These are phyloP conservation scores for Potamarius usumacintae DNA, from an alignment of 2,113 vertebrate species.

Conservation along the genomic window DNA sequence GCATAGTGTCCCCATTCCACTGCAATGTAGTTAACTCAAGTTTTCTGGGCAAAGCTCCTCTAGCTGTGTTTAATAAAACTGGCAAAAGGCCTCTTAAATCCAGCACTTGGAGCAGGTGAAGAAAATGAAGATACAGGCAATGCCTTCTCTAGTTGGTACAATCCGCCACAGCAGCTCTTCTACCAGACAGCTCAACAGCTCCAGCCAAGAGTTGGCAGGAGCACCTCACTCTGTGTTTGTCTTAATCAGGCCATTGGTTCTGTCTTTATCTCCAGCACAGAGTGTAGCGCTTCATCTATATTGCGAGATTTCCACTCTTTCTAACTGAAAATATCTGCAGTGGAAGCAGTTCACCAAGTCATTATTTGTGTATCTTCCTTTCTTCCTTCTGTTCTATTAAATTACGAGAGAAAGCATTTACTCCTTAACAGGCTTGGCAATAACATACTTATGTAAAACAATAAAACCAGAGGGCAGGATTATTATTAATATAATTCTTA, in stretches of 20 bases:
- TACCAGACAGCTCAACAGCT: slow-evolving; percentile 32
- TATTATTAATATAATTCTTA: slow-evolving; percentile 25
- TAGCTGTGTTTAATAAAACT: slow-evolving; percentile 83
- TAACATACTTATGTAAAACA: slow-evolving; percentile 9
- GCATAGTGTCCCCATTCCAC: slow-evolving; percentile 41
- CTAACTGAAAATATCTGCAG: background rate
- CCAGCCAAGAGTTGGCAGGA: slow-evolving; percentile 37
- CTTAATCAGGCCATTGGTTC: slow-evolving; percentile 36
- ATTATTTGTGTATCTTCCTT: background rate
- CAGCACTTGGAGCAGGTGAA: slow-evolving; percentile 73
- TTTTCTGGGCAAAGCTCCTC: slow-evolving; percentile 59
- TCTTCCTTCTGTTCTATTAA: slow-evolving; percentile 49
- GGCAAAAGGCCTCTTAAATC: slow-evolving; percentile 69
- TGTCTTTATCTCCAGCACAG: slow-evolving; percentile 32
- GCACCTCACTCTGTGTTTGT: slow-evolving; percentile 27
- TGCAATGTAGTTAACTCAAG: slow-evolving; percentile 8
- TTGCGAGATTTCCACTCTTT: slow-evolving; percentile 12
- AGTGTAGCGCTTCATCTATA: slow-evolving; percentile 10
- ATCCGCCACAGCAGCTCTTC: slow-evolving; percentile 59
- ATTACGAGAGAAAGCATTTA: background rate
- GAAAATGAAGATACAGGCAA: slow-evolving; percentile 76
- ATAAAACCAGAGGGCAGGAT: slow-evolving; percentile 19
- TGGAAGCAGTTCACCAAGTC: slow-evolving; percentile 22
- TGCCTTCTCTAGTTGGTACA: slow-evolving; percentile 62
- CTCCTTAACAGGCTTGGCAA: slow-evolving; percentile 11